Percentiles rank a stretch among this genome's conserved stretches.
Evolutionary conservation across 2,797 vertebrate genomes (phyloP).

Genomic region (Alcedo quadribrachys): DNA sequence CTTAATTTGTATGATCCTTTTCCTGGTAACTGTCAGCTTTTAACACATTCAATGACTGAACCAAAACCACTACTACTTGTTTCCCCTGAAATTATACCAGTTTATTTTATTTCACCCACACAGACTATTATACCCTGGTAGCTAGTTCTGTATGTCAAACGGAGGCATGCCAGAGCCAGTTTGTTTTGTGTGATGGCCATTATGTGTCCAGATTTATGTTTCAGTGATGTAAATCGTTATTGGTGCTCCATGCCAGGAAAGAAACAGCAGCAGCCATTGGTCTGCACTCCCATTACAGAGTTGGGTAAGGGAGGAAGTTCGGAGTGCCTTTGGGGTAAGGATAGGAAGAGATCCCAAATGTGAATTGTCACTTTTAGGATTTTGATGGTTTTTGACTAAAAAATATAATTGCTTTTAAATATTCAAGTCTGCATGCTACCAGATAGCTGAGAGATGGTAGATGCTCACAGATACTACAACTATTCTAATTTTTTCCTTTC

Average conservation of each 20-base stretch:
- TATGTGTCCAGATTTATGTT: slow-evolving; percentile 27
- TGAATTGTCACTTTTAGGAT: slow-evolving; percentile 36
- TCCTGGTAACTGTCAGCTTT: not conserved
- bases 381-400: slow-evolving; percentile 64
- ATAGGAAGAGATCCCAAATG: not conserved
- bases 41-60: not conserved
- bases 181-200: not conserved
- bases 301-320: not conserved
- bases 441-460: slow-evolving; percentile 42
- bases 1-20: not conserved
- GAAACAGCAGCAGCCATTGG: not conserved
- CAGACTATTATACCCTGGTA: not conserved
- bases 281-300: not conserved
- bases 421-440: slow-evolving; percentile 58
- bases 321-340: not conserved
- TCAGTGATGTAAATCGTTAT: not conserved
- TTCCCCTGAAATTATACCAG: not conserved
- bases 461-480: slow-evolving; percentile 39
- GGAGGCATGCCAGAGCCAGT: not conserved
- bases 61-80: not conserved
- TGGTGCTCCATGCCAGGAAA: not conserved
- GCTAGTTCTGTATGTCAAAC: not conserved
- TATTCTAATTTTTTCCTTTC: slow-evolving; percentile 48
- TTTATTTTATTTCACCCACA: not conserved
- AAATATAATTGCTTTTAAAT: slow-evolving; percentile 66